Conservation (phyloP, 2,888 invertebrate genomes). For the Calliscelio sp. region DNA sequence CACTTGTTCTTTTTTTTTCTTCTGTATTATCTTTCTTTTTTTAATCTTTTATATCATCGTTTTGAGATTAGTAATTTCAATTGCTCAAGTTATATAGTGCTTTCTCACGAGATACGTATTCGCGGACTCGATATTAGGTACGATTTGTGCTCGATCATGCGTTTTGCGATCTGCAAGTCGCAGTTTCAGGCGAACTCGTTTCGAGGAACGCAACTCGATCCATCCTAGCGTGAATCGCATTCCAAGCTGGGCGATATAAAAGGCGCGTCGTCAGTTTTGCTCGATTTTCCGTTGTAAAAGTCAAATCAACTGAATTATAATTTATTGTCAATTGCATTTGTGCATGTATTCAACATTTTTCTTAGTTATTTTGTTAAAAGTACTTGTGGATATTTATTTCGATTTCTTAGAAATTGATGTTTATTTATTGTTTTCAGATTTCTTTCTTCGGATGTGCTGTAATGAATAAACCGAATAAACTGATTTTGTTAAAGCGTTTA, state of each 20-base stretch:
- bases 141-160: constrained; percentile 55
- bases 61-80: constrained; percentile 4
- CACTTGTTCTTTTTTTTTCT: constrained; percentile 7
- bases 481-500: too few species aligned
- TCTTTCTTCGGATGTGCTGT: too few species aligned
- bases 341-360: too few species aligned
- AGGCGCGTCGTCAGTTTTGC: not conserved
- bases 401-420: too few species aligned
- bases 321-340: too few species aligned
- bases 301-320: not conserved
- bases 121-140: not conserved
- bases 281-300: not conserved
- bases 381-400: too few species aligned
- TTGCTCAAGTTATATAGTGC: not conserved
- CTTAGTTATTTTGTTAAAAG: too few species aligned
- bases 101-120: constrained; percentile 52
- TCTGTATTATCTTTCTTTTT: too few species aligned
- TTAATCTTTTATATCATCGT: not conserved
- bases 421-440: too few species aligned
- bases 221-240: constrained; percentile 31
- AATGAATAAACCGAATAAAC: too few species aligned
- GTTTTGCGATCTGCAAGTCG: constrained; percentile 61
- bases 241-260: constrained; percentile 9
- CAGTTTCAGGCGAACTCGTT: constrained; percentile 40
- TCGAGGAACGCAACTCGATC: constrained; percentile 37